Conservation (phyloP, 2,888 invertebrate species). For the Adelognathus sp. region DNA sequence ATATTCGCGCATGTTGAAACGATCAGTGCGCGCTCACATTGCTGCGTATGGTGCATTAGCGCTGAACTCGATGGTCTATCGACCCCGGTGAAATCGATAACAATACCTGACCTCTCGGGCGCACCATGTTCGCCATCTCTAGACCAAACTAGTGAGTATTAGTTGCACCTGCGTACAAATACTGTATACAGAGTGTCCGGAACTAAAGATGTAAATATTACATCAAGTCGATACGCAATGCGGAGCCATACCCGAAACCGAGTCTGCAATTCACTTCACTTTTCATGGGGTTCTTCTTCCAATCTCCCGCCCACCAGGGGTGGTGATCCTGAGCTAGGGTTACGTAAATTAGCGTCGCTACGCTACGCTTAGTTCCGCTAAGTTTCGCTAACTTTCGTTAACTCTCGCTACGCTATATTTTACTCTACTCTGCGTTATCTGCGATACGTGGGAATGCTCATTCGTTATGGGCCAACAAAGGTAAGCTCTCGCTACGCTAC, state of each 20-base stretch:
- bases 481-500: too few species aligned
- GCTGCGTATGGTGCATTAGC: slow-evolving; percentile 46
- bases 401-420: too few species aligned
- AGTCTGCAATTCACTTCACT: too few species aligned
- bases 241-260: neutral
- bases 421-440: too few species aligned
- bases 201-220: neutral
- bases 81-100: slow-evolving; percentile 50
- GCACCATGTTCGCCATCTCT: slow-evolving; percentile 7
- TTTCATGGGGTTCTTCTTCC: too few species aligned
- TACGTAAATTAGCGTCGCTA: too few species aligned
- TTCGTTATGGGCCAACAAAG: too few species aligned
- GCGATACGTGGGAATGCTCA: too few species aligned
- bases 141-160: neutral
- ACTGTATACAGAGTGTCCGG: neutral
- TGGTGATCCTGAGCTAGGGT: too few species aligned
- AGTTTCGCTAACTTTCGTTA: too few species aligned
- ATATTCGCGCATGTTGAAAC: slow-evolving; percentile 36
- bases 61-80: neutral
- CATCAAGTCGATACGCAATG: neutral
- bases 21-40: slow-evolving; percentile 22
- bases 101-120: slow-evolving; percentile 43
- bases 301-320: too few species aligned
- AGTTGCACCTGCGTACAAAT: neutral
- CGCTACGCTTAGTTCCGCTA: too few species aligned